phyloP scores from a whole-genome alignment of 2,888 invertebrate species.

The Trachelus troglodyta region DNA sequence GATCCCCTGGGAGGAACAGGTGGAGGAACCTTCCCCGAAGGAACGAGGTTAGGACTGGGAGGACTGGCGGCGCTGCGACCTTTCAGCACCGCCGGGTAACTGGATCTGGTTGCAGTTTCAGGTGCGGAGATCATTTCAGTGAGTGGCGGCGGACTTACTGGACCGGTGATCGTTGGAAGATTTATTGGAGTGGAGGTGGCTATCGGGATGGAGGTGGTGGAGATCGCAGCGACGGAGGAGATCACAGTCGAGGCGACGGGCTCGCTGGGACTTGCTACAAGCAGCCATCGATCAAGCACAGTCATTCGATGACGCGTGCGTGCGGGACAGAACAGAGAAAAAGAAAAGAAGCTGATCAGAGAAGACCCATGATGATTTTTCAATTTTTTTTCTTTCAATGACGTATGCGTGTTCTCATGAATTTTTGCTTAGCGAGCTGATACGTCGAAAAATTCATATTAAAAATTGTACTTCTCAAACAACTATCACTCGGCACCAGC shows the following conservation, averaged over 20 bases:
- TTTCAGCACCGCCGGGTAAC: slow-evolving; percentile 82
- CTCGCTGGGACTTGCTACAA: slow-evolving; percentile 50
- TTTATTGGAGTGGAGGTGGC: slow-evolving; percentile 59
- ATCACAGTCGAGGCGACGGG: slow-evolving; percentile 38
- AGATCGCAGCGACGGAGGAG: slow-evolving; percentile 66
- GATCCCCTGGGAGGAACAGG: slow-evolving; percentile 80
- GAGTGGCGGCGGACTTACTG: slow-evolving; percentile 48
- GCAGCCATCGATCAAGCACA: slow-evolving; percentile 24
- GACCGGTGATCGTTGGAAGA: slow-evolving; percentile 38
- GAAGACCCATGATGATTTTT: neutral
- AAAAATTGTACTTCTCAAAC: neutral
- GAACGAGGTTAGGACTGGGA: slow-evolving; percentile 71
- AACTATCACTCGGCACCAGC: neutral
- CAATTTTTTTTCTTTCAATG: neutral
- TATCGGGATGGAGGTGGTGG: slow-evolving; percentile 53
- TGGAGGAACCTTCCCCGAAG: slow-evolving; percentile 78
- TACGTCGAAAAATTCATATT: neutral
- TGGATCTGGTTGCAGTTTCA: slow-evolving; percentile 60
- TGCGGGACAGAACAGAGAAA: slow-evolving; percentile 23
- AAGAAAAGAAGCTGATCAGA: slow-evolving; percentile 18
- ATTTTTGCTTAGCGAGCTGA: neutral
- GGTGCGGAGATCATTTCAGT: slow-evolving; percentile 2
- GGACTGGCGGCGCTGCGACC: slow-evolving; percentile 69
- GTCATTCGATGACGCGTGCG: slow-evolving; percentile 24
- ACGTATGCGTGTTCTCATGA: neutral